A percentile compares a stretch with the other conserved stretches of the same genome.
phyloP scores from a whole-genome alignment of 2,888 invertebrate genomes.

The Galerucella calmariensis region DNA sequence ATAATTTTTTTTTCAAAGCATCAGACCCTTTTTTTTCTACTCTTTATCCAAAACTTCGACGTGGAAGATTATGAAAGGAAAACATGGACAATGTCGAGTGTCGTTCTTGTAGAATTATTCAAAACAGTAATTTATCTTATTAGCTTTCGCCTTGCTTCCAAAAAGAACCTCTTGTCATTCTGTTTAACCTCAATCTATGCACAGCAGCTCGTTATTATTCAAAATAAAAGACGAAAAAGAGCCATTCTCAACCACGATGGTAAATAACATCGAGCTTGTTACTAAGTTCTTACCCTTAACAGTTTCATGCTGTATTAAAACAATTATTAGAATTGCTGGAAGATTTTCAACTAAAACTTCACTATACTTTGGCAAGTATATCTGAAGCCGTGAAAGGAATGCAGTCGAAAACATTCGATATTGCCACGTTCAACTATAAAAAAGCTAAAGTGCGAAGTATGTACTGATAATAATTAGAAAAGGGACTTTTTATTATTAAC shows the following conservation, averaged over 20 bases:
- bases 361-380: neutral
- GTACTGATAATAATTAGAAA: too few relatives aligned
- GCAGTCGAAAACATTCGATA: too few relatives aligned
- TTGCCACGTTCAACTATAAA: too few relatives aligned
- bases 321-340: neutral
- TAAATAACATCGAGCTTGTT: constrained; percentile 11
- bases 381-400: too few relatives aligned
- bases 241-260: constrained; percentile 27
- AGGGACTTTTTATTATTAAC: too few relatives aligned
- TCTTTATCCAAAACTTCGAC: constrained; percentile 24
- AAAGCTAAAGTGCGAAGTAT: too few relatives aligned
- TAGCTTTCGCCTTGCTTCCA: constrained; percentile 53
- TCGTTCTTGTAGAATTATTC: constrained; percentile 53
- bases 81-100: constrained; percentile 53
- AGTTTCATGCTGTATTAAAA: neutral
- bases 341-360: neutral
- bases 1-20: neutral
- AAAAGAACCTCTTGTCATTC: constrained; percentile 48
- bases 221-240: constrained; percentile 27
- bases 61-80: constrained; percentile 46
- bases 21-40: constrained; percentile 44
- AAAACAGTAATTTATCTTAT: constrained; percentile 56
- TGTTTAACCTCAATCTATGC: constrained; percentile 23
- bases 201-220: constrained; percentile 32
- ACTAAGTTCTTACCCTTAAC: neutral